phyloP scores from a whole-genome alignment of 2,888 invertebrate genomes.

The Melanchra persicariae region DNA sequence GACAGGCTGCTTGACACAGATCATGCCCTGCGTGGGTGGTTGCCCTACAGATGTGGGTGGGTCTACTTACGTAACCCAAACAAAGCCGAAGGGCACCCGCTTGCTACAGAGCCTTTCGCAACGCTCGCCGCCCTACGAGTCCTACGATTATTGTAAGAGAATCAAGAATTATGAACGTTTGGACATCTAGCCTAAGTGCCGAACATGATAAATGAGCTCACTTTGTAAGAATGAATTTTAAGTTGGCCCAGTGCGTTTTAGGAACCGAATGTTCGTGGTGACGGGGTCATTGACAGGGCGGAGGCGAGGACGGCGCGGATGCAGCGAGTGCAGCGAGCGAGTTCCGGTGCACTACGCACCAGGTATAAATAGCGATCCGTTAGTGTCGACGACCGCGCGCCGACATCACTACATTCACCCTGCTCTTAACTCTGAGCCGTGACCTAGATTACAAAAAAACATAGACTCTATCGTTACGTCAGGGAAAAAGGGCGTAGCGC shows the following conservation, averaged over 20 bases:
- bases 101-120: constrained; percentile 84
- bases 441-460: constrained; percentile 81
- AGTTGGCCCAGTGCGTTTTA: constrained; percentile 44
- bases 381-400: constrained; percentile 90
- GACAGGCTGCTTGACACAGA: constrained; percentile 86
- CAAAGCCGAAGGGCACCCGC: constrained; percentile 87
- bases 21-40: constrained; percentile 85
- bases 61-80: constrained; percentile 85
- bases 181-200: constrained; percentile 49
- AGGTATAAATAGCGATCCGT: constrained; percentile 91
- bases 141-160: constrained; percentile 76
- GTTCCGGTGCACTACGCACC: constrained; percentile 90
- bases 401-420: constrained; percentile 79
- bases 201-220: constrained; percentile 28
- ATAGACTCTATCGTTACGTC: constrained; percentile 68
- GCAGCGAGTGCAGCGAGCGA: constrained; percentile 89
- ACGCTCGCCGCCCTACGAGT: constrained; percentile 81
- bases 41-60: constrained; percentile 85
- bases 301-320: constrained; percentile 87
- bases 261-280: constrained; percentile 66
- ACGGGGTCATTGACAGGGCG: constrained; percentile 89
- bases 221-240: constrained; percentile 20
- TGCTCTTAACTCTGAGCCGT: constrained; percentile 77
- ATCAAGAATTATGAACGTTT: constrained; percentile 64
- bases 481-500: constrained; percentile 64